A percentile compares a stretch with the other conserved stretches of the same genome.
Evolutionary conservation across 2,113 vertebrate species (phyloP).

Genomic region (Callocephalon fimbriatum): DNA sequence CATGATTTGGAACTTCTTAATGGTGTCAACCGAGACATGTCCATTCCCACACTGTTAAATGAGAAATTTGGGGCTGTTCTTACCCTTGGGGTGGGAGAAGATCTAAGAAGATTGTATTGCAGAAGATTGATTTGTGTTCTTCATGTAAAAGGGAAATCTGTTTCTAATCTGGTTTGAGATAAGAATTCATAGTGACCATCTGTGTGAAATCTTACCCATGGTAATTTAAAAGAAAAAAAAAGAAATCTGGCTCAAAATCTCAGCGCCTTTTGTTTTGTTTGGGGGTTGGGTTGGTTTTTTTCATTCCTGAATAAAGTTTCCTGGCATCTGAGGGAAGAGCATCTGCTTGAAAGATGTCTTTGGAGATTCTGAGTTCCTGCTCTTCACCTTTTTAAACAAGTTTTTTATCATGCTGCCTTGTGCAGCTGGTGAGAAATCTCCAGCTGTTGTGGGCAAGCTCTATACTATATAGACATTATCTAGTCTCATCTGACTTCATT

Average conservation of each 20-base stretch:
- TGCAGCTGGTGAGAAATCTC: not conserved
- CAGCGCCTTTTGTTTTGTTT: not conserved
- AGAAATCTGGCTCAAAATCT: not conserved
- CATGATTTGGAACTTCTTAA: conserved; percentile 5
- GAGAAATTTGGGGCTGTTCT: not conserved
- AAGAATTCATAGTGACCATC: conserved; percentile 1
- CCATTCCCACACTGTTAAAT: not conserved
- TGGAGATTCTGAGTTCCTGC: not conserved
- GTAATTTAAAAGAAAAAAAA: not conserved
- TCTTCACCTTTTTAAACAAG: not conserved
- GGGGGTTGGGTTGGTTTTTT: not conserved
- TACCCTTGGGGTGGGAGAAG: not conserved
- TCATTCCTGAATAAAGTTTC: not conserved
- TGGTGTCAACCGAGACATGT: not conserved
- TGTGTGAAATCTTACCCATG: not conserved
- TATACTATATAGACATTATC: not conserved
- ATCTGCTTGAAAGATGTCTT: not conserved
- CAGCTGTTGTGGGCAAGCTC: not conserved
- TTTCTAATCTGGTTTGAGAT: conserved; percentile 29
- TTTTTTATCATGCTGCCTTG: not conserved
- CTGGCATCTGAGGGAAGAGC: not conserved
- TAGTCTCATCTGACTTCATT: not conserved
- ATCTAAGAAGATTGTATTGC: not conserved
- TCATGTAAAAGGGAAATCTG: not conserved
- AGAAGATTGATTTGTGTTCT: conserved; percentile 13